Percentiles rank a stretch among this genome's conserved stretches.
Evolutionary conservation across 2,113 vertebrate species (phyloP).

Genomic region (Clarias magur): DNA sequence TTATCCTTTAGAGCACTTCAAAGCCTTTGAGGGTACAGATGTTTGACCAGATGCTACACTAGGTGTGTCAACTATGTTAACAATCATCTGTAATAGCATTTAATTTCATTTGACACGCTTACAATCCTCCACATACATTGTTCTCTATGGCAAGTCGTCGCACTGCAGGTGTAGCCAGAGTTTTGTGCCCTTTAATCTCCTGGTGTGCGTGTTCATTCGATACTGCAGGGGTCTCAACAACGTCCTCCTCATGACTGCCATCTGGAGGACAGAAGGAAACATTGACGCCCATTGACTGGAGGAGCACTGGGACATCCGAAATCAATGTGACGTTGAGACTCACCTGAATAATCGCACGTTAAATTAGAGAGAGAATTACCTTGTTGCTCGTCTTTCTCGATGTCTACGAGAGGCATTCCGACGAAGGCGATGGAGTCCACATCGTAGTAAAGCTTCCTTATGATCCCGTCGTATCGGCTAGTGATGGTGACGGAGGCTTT

Average conservation of each 20-base stretch:
- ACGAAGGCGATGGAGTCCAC: constrained; percentile 86
- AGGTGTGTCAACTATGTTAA: background rate
- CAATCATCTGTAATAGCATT: background rate
- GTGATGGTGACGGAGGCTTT: constrained; percentile 98
- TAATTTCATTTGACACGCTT: background rate
- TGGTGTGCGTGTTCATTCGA: constrained; percentile 93
- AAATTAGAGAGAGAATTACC: constrained; percentile 66
- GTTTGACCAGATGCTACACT: background rate
- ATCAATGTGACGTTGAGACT: background rate
- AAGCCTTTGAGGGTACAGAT: background rate
- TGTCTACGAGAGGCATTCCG: constrained; percentile 90
- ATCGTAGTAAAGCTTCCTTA: constrained; percentile 88
- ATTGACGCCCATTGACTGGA: background rate
- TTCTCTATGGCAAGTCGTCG: constrained; percentile 95
- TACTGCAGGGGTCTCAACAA: constrained; percentile 91
- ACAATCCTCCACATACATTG: constrained; percentile 76
- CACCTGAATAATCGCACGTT: background rate
- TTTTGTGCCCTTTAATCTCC: constrained; percentile 94
- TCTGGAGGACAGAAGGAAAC: constrained; percentile 65
- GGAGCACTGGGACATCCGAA: background rate
- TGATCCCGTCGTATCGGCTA: constrained; percentile 92
- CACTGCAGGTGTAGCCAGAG: constrained; percentile 91
- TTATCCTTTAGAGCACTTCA: background rate
- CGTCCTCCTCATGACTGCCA: constrained; percentile 84
- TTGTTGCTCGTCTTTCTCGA: constrained; percentile 85